These are phyloP conservation scores for Actenoides hombroni DNA, from an alignment of 2,113 vertebrate genomes.

Conservation along the genomic window DNA sequence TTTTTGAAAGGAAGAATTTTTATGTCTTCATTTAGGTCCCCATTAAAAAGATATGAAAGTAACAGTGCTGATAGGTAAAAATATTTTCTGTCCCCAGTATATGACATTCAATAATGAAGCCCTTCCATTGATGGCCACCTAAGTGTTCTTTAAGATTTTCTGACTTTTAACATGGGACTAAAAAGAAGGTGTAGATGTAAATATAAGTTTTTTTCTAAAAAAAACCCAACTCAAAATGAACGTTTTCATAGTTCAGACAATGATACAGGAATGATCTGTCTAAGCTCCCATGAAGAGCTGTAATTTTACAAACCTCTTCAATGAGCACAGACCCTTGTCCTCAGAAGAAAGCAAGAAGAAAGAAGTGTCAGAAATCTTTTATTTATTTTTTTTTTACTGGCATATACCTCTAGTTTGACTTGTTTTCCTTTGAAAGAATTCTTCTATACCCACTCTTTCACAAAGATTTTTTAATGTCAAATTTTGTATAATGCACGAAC, in stretches of 20 bases:
- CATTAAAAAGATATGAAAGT: not conserved
- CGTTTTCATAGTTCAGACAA: not conserved
- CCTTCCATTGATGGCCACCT: not conserved
- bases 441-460: not conserved
- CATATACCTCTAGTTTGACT: not conserved
- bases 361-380: not conserved
- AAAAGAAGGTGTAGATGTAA: not conserved
- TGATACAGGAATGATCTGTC: not conserved
- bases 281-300: not conserved
- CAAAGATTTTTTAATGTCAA: not conserved
- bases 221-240: not conserved
- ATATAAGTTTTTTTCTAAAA: not conserved
- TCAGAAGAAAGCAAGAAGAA: not conserved
- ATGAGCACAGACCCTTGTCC: not conserved
- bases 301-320: not conserved
- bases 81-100: not conserved
- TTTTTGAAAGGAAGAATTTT: not conserved
- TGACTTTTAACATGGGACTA: not conserved
- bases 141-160: not conserved
- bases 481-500: fast-evolving
- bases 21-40: not conserved
- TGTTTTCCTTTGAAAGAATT: not conserved
- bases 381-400: not conserved
- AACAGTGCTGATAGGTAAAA: not conserved
- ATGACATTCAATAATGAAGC: not conserved